Evolutionary conservation across 2,797 vertebrate genomes (phyloP), one percentile per base, ranked within the genome.

Genomic region (Crocodylus rhombifer): DNA sequence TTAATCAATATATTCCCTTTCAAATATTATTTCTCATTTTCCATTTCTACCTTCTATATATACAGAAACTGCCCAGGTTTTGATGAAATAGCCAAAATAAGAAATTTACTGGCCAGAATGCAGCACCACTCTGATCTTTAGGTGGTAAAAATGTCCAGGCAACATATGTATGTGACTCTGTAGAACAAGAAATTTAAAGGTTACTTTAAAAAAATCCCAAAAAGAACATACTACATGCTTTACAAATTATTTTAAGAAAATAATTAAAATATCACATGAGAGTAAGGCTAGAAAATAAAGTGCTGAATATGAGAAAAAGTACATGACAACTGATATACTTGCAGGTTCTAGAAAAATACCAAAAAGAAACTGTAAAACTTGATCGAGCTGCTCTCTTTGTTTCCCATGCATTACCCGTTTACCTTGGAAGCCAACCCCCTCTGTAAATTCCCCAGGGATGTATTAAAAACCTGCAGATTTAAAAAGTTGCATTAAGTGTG

Each of bases 1-100:
- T 98, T 98, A 98, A 97, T 97, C 99, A 99, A 99, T 99, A 99
- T 99, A 99, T 99, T 99, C 99, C 99, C 98, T 98, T 98, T 99
- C 98, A 98, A 99, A 99, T 99, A 99, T 98, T 98, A 98, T 98
- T 98, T 98, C 98, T 99, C 98, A 98, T 98, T 98, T 98, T 98
- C 98, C 98, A 98, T 98, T 97, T 98, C 98, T 98, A 98, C 99
- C 98, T 99, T 99, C 98, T 98, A 98, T 99, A 99, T 99, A 98
- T 99, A 99, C 99, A 99, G 98, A 99, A 99, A 99, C 99, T 98
- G 98, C 98, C 99, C 98, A 97, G 93, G 94, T 98, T 97, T 97
- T 96, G 97, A 98, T 98, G 98, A 97, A 96, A 98, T 98, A 99
- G 98, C 98, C 99, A 99, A 99, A 99, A 99, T 99, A 99, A 99